Evolutionary conservation across 2,797 vertebrate genomes (phyloP), one percentile per base, ranked within the genome.

Genomic region (Merluccius polli): DNA sequence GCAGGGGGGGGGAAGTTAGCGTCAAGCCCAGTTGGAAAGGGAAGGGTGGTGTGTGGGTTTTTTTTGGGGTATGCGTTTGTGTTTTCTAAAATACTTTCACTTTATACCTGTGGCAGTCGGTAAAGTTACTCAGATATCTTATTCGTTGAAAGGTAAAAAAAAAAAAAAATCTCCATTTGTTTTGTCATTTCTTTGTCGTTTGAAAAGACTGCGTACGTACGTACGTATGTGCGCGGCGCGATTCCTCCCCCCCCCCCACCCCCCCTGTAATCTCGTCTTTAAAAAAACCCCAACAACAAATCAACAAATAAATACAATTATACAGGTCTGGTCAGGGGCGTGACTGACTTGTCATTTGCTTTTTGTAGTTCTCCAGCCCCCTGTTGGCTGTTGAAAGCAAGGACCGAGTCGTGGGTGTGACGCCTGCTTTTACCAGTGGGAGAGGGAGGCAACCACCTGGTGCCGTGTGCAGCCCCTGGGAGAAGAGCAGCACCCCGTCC

Each of bases 1-100:
- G 88, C 87, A 18, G 52, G 48, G 44, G 85, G 15, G 52, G 48
- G 44, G 85, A 89, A 90, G 87, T 91, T 90, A 87, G 88, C 86
- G 59, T 65, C 18, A n/a, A 35, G 70, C 15, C 13, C 48, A 71
- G 77, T 79, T 81, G 73, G 76, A 59, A 79, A 29, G 63, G 63
- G 63, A 29, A 29, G 63, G 63, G 44, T 18, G 44, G 44, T 18
- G 12, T 52, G n/a, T 52, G 18, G n/a, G n/a, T n/a, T n/a, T n/a
- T n/a, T n/a, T n/a, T n/a, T n/a, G n/a, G n/a, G n/a, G n/a, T n/a
- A n/a, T n/a, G n/a, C n/a, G n/a, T n/a, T 24, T 52, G 3, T 5
- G 44, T 52, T 3, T 63, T 24, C 10, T n/a, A n/a, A 63, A 63
- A 52, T 2, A 8, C n/a, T 10, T 24, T 8, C 52, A 35, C 52